These are phyloP conservation scores for Magallana angulata DNA, from an alignment of 1,140 invertebrate genomes.

Conservation along the genomic window DNA sequence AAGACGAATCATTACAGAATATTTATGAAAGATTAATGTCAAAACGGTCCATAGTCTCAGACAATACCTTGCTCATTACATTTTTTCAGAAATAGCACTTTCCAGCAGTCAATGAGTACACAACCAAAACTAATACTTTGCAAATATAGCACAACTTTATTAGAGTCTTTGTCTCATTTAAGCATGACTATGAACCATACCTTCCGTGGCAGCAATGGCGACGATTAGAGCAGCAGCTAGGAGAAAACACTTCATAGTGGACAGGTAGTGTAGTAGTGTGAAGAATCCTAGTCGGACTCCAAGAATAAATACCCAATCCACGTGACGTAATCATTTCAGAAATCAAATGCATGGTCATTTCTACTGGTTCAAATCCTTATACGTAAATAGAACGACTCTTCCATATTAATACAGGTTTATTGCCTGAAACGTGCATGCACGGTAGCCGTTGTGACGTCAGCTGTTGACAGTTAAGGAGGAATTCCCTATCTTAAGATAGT, in stretches of 20 bases:
- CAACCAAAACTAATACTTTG: too few species aligned
- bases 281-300: background rate
- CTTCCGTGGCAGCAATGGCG: background rate
- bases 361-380: background rate
- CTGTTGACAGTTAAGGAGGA: background rate
- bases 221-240: background rate
- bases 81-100: too few species aligned
- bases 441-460: background rate
- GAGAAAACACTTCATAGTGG: slow-evolving; percentile 1
- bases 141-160: too few species aligned
- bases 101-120: too few species aligned
- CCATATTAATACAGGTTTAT: background rate
- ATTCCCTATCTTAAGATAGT: too few species aligned
- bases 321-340: background rate
- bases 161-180: too few species aligned
- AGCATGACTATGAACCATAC: background rate
- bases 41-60: too few species aligned
- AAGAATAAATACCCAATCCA: background rate
- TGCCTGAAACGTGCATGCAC: background rate
- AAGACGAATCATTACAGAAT: too few species aligned
- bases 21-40: too few species aligned
- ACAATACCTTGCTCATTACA: too few species aligned
- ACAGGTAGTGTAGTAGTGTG: background rate
- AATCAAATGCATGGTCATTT: background rate
- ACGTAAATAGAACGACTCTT: background rate